Evolutionary conservation across 1,140 invertebrate species (phyloP), one percentile per base, ranked within the genome.

Genomic region (Armadillidium nasatum): DNA sequence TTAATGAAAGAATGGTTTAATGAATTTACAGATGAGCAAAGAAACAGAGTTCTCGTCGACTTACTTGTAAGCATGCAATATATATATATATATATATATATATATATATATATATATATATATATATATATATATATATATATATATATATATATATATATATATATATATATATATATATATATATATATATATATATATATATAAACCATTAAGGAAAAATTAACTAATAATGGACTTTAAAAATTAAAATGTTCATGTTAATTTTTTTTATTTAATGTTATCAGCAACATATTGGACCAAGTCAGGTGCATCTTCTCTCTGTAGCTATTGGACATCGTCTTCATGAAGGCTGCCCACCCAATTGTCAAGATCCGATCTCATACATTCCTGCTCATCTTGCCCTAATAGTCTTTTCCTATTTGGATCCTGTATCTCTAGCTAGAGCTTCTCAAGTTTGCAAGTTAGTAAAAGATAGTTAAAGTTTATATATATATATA

Each of bases 351-450:
- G 84, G 83, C 44, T 87, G 87, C 79, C 86, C 86, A 21, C 83
- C 84, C 11, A 87, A 87, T 80, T 87, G 87, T 80, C 83, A 86
- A 74, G 87, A 88, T 82, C 83, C 84, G 60, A 80, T 88, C 19
- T 85, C 84, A 21, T 85, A 84, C 84, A 80, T 88, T n/a, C 87
- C 87, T 60, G 76, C 81, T 15, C 83, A 82, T 75, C 75, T 87
- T 7, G 83, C 85, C 67, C 81, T 84, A 60, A 83, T 85, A 71
- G 85, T 88, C 46, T 83, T 88, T 75, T 85, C 85, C n/a, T 87
- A 84, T 78, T 83, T 88, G n/a, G 87, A 87, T 80, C 86, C 87
- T n/a, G 71, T 79, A 19, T 78, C 78, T 54, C 74, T 82, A 23
- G 79, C 80, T 66, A 80, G 76, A 44, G 78, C 78, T 60, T 79